Evolutionary conservation across 2,797 vertebrate genomes (phyloP).

Genomic region (Hirundo rustica): DNA sequence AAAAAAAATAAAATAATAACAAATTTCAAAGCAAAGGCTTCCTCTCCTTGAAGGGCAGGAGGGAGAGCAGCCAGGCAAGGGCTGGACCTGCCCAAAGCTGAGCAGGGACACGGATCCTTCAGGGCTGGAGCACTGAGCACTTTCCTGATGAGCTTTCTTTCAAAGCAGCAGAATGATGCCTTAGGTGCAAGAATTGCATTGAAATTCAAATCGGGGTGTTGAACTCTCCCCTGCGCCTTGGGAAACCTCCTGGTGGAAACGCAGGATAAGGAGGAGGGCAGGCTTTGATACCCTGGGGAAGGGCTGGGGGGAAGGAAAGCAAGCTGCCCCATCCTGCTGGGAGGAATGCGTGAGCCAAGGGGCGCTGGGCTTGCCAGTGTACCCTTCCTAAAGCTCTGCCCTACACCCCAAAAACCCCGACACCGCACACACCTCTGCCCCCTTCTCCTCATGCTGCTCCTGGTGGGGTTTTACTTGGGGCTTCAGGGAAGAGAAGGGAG

Average conservation of each 20-base stretch:
- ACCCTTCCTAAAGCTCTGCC: neutral
- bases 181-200: neutral
- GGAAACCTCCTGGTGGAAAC: neutral
- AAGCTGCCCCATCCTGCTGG: neutral
- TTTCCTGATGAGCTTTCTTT: neutral
- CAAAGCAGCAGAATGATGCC: slow-evolving; percentile 4
- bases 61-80: rapidly evolving
- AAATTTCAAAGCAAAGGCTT: slow-evolving; percentile 12
- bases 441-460: neutral
- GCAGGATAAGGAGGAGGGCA: neutral
- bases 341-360: neutral
- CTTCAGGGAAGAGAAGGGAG: neutral
- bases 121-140: neutral
- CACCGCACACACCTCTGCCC: rapidly evolving
- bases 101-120: rapidly evolving
- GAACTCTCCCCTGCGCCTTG: neutral
- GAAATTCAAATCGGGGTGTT: slow-evolving; percentile 6
- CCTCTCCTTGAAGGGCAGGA: neutral
- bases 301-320: neutral
- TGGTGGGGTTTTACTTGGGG: neutral
- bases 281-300: neutral
- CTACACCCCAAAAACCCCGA: neutral
- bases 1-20: neutral
- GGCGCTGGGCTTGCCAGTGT: rapidly evolving
- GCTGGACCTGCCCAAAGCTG: neutral